Evolutionary conservation across 1,140 invertebrate genomes (phyloP).

Genomic region (Sipha flava): DNA sequence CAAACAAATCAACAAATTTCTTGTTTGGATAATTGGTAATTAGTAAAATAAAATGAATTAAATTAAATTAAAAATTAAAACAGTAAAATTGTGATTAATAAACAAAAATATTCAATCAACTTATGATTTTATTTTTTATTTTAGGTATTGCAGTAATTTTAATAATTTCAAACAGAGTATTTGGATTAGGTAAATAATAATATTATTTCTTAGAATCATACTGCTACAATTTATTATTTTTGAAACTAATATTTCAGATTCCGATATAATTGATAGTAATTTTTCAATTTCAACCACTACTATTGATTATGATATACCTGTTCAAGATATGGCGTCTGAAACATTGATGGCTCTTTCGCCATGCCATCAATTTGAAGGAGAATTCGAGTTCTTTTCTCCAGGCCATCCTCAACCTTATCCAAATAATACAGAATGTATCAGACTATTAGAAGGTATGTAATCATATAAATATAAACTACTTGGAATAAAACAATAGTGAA

Average conservation of each 20-base stretch:
- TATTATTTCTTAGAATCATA: too few relatives aligned
- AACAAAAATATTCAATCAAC: background rate
- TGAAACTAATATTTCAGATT: background rate
- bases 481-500: background rate
- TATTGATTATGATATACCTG: background rate
- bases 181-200: slow-evolving; percentile 1
- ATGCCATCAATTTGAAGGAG: slow-evolving; percentile 35
- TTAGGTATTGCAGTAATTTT: background rate
- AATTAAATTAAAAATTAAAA: too few relatives aligned
- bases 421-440: slow-evolving; percentile 60
- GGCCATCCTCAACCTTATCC: slow-evolving; percentile 59
- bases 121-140: background rate
- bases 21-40: too few relatives aligned
- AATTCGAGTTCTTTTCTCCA: slow-evolving; percentile 63
- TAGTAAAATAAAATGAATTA: too few relatives aligned
- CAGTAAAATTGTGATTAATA: too few relatives aligned
- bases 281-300: background rate
- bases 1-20: too few relatives aligned
- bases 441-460: slow-evolving; percentile 57
- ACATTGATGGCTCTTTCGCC: background rate
- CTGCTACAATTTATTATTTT: background rate
- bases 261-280: background rate
- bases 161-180: background rate
- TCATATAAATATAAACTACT: background rate
- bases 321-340: slow-evolving; percentile 5